Conservation (phyloP, 2,113 vertebrate genomes). For the Tauraco erythrolophus region DNA sequence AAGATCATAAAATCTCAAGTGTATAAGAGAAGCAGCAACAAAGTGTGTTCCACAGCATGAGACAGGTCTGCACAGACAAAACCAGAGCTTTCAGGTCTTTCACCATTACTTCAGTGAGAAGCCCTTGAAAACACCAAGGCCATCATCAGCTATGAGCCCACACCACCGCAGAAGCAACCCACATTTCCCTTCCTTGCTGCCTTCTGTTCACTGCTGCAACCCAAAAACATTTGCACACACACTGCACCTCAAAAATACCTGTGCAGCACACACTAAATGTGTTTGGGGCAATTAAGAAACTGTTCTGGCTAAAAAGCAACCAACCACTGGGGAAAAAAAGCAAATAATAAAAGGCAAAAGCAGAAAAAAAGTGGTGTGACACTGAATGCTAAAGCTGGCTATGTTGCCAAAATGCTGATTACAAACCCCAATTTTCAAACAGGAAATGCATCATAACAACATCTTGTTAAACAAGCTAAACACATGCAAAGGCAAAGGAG, state of each 20-base stretch:
- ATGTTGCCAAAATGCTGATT: not conserved
- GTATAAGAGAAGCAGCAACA: not conserved
- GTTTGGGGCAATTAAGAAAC: not conserved
- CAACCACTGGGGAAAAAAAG: not conserved
- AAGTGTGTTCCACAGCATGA: not conserved
- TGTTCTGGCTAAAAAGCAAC: not conserved
- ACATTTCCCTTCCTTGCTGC: not conserved
- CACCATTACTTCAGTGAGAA: not conserved
- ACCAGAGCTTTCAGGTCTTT: not conserved
- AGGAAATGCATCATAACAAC: constrained; percentile 19
- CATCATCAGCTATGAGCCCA: not conserved
- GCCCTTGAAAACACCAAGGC: not conserved
- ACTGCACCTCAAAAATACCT: not conserved
- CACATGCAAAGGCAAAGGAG: not conserved
- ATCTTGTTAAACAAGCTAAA: constrained; percentile 20
- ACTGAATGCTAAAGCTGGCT: not conserved
- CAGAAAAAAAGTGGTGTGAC: not conserved
- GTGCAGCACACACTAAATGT: not conserved
- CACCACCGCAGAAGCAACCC: not conserved
- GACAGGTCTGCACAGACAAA: not conserved
- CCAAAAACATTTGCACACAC: not conserved
- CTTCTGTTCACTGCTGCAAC: not conserved
- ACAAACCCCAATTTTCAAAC: not conserved
- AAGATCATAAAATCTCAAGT: not conserved
- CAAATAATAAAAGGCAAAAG: not conserved